Conservation (phyloP, 2,113 vertebrate species). For the Psittacula cyanocephala region DNA sequence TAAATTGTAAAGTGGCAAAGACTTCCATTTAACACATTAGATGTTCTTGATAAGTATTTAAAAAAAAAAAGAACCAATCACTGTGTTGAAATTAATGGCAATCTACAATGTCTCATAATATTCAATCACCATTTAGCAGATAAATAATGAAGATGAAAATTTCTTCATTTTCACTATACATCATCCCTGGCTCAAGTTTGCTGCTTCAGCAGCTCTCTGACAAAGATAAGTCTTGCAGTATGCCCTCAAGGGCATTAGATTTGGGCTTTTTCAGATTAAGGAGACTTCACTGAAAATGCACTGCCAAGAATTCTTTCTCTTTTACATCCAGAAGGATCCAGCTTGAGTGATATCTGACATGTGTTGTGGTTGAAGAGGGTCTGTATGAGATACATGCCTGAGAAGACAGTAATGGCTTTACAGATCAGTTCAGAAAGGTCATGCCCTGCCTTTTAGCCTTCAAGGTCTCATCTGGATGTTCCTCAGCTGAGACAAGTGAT, state of each 20-base stretch:
- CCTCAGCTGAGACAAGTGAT: background rate
- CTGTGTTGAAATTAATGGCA: background rate
- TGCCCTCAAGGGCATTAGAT: slow-evolving; percentile 14
- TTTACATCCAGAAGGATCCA: background rate
- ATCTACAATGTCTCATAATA: background rate
- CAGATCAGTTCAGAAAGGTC: background rate
- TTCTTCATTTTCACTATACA: slow-evolving; percentile 3
- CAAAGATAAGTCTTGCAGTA: background rate
- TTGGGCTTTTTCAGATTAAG: background rate
- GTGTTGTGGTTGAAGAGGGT: background rate
- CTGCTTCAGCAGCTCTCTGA: slow-evolving; percentile 29
- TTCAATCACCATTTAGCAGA: slow-evolving; percentile 13
- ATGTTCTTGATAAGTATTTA: background rate
- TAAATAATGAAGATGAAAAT: slow-evolving; percentile 33
- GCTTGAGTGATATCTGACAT: background rate
- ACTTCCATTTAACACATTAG: background rate
- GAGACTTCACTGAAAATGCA: background rate
- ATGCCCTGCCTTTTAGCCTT: background rate
- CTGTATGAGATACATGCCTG: background rate
- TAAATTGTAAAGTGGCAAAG: background rate
- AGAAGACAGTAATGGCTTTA: background rate
- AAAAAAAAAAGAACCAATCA: background rate
- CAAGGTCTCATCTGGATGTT: background rate
- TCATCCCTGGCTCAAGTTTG: background rate
- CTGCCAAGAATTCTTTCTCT: background rate